Evolutionary conservation across 2,113 vertebrate species (phyloP).

Genomic region (Phocoena phocoena): DNA sequence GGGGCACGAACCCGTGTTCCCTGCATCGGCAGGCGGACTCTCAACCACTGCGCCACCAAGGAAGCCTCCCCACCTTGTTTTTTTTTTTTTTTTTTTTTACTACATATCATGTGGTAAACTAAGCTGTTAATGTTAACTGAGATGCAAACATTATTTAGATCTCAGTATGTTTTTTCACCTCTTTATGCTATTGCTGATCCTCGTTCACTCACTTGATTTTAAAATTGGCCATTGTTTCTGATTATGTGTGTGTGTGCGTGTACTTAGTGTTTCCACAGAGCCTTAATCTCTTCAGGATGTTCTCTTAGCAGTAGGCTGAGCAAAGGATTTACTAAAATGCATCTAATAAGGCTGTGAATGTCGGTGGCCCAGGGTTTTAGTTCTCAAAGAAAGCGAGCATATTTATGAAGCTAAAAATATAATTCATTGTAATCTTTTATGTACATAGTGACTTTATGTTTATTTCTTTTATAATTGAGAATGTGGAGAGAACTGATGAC

Average conservation of each 20-base stretch:
- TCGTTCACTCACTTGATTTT: neutral
- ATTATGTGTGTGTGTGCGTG: neutral
- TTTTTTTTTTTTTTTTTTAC: neutral
- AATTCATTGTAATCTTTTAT: neutral
- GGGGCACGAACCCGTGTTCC: too few species aligned
- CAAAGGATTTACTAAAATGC: constrained; percentile 10
- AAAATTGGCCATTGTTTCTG: neutral
- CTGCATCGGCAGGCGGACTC: too few species aligned
- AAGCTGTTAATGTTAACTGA: neutral
- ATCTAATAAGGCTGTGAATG: neutral
- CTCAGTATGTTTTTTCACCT: neutral
- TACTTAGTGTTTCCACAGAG: neutral
- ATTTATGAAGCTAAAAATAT: neutral
- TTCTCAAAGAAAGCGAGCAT: neutral
- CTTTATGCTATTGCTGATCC: neutral
- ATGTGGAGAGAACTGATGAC: neutral
- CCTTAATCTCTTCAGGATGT: neutral
- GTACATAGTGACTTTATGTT: neutral
- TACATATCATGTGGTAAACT: neutral
- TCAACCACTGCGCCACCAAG: too few species aligned
- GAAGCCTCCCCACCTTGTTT: neutral
- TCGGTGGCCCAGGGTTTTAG: neutral
- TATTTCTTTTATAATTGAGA: neutral
- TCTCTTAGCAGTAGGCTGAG: neutral
- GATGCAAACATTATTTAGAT: neutral